Evolutionary conservation across 1,140 invertebrate species (phyloP), one percentile per base, ranked within the genome.

Genomic region (Drosophila lacteicornis): DNA sequence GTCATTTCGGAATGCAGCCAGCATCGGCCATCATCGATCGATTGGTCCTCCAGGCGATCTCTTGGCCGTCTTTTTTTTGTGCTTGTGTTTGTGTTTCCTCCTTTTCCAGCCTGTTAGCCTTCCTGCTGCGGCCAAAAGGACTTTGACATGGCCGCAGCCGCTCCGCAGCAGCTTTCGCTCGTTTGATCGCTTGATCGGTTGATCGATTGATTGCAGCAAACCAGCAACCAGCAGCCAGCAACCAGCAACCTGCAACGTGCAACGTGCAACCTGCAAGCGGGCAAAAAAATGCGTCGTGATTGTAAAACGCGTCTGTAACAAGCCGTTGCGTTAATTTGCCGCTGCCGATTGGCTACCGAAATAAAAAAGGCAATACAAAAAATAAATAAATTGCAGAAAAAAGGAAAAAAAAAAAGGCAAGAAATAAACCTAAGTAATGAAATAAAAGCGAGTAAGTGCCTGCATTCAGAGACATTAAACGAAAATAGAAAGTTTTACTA

Each of bases 311-410:
- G 83, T 55, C 66, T 87, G 81, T 80, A 90, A 90, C 81, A 90
- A 90, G 82, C 77, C 82, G 85, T 88, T 91, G 91, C 79, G 91
- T 92, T 83, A 92, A 92, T 92, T 92, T 92, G 84, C 90, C 82
- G 90, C 91, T 85, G 85, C 91, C 86, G 90, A 91, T 91, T 91
- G 91, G 85, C 82, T 82, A 83, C 82, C 84, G 76, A 86, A 91
- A 79, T 66, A 61, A 65, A 65, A 65, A 65, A 46, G 36, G 53
- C 36, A 15, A 56, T 25, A 25, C 4, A 56, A 56, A 56, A 42
- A 56, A 4, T 25, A 40, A 25, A 56, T 56, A 56, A 40, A 25
- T 38, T 55, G 33, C 51, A 38, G 50, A 4, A 6, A 36, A 42
- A 11, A 36, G 17, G 43, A 62, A 63, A 60, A 60, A 33, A 43